These are phyloP conservation scores for Phyllopteryx taeniolatus DNA, from an alignment of 2,113 vertebrate species.

Conservation along the genomic window DNA sequence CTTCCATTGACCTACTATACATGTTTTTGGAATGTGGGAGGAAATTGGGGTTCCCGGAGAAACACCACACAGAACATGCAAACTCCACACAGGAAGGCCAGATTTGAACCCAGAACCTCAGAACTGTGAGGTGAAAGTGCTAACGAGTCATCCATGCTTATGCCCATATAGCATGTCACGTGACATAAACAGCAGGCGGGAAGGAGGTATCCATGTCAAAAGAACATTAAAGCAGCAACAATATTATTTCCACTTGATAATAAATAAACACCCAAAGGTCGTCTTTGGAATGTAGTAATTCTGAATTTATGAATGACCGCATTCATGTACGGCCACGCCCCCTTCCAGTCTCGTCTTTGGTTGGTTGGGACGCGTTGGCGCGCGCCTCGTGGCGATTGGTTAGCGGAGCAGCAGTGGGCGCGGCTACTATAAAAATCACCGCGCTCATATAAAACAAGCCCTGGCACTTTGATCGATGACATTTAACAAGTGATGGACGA, in stretches of 20 bases:
- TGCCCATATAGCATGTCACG: not conserved
- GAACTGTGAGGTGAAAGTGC: no score
- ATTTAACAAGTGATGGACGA: constrained; percentile 42
- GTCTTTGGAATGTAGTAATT: constrained; percentile 72
- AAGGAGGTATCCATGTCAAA: constrained; percentile 55
- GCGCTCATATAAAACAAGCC: constrained; percentile 54
- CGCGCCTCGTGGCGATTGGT: constrained; percentile 63
- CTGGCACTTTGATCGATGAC: constrained; percentile 29
- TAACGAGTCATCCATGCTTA: no score
- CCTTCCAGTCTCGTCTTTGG: constrained; percentile 9
- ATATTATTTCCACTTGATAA: constrained; percentile 63
- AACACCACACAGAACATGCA: no score
- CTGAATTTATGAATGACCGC: constrained; percentile 77
- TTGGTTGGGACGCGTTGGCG: constrained; percentile 37
- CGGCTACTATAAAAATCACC: constrained; percentile 38
- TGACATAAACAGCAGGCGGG: constrained; percentile 3
- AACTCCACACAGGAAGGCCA: no score
- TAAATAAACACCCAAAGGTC: constrained; percentile 65
- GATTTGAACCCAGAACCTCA: no score
- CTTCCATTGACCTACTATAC: no score
- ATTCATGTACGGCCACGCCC: constrained; percentile 73
- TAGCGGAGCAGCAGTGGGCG: constrained; percentile 49
- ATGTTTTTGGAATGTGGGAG: no score
- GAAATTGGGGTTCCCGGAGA: no score
- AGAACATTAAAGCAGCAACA: constrained; percentile 69